Conservation (phyloP, 1,140 invertebrate genomes). For the Zelostemma sp. region DNA sequence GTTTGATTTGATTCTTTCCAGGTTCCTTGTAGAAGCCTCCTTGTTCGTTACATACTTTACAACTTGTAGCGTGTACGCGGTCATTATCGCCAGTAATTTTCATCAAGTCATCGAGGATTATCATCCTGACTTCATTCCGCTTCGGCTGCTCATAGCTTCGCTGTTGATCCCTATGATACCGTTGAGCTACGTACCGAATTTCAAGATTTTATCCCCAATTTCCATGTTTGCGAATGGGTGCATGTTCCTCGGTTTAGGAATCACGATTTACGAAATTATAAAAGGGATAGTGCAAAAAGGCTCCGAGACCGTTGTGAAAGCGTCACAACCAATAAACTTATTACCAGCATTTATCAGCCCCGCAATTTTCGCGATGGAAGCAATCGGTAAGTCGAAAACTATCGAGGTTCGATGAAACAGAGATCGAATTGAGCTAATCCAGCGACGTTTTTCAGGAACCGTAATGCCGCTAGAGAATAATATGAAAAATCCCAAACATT, state of each 20-base stretch:
- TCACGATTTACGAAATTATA: too few species aligned
- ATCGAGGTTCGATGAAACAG: too few species aligned
- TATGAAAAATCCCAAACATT: slow-evolving; percentile 87
- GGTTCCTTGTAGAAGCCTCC: slow-evolving; percentile 63
- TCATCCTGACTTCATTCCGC: slow-evolving; percentile 42
- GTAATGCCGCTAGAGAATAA: slow-evolving; percentile 93
- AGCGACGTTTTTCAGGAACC: slow-evolving; percentile 51
- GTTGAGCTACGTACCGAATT: slow-evolving; percentile 82
- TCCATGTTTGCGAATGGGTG: slow-evolving; percentile 86
- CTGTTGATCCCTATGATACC: slow-evolving; percentile 79
- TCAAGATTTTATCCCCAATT: slow-evolving; percentile 84
- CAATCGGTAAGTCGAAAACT: too few species aligned
- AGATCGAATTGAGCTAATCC: too few species aligned
- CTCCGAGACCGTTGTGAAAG: too few species aligned
- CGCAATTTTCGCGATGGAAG: too few species aligned
- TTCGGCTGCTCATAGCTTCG: slow-evolving; percentile 73
- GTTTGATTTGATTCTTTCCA: slow-evolving; percentile 29
- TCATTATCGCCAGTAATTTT: slow-evolving; percentile 83
- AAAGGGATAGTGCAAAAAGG: too few species aligned
- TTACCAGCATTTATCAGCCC: too few species aligned
- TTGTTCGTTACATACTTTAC: slow-evolving; percentile 83
- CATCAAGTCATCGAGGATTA: slow-evolving; percentile 75
- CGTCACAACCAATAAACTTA: too few species aligned
- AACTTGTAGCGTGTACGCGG: slow-evolving; percentile 86
- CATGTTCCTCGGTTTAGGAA: slow-evolving; percentile 82